Percentiles rank a stretch among this genome's conserved stretches.
Conservation (phyloP, 2,113 vertebrate species). For the Tiliqua scincoides region DNA sequence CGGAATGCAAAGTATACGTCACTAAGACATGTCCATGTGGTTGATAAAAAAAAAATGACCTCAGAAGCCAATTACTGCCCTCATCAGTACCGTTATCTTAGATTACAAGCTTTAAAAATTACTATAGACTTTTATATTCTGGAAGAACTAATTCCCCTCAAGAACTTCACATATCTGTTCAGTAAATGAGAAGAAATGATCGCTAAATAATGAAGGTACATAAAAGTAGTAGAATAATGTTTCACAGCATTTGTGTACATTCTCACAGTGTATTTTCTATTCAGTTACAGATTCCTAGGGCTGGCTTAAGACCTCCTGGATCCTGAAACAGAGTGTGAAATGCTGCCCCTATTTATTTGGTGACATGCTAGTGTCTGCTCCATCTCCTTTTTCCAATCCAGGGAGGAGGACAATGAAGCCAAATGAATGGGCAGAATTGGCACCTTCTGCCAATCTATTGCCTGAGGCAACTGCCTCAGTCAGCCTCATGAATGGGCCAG, state of each 20-base stretch:
- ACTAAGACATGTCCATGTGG: constrained; percentile 48
- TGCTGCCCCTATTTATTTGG: too few relatives aligned
- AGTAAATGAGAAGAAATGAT: not conserved
- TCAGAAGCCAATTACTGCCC: constrained; percentile 60
- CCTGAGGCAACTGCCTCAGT: too few relatives aligned
- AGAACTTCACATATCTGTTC: not conserved
- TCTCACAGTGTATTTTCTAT: not conserved
- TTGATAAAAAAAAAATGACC: constrained; percentile 58
- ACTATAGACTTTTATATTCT: not conserved
- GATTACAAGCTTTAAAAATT: constrained; percentile 56
- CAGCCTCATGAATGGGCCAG: too few relatives aligned
- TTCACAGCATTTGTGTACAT: not conserved
- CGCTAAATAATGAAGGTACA: not conserved
- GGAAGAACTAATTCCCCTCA: constrained; percentile 36
- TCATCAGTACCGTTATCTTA: constrained; percentile 32
- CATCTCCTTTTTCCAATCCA: too few relatives aligned
- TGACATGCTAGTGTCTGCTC: too few relatives aligned
- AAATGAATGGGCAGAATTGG: too few relatives aligned
- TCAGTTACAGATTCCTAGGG: not conserved
- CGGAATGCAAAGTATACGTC: constrained; percentile 59
- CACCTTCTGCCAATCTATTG: too few relatives aligned
- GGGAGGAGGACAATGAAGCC: too few relatives aligned
- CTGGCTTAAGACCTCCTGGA: too few relatives aligned
- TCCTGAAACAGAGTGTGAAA: too few relatives aligned
- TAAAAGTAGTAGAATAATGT: not conserved